Evolutionary conservation across 2,113 vertebrate species (phyloP), one percentile per base, ranked within the genome.

Genomic region (Amphiprion ocellaris): DNA sequence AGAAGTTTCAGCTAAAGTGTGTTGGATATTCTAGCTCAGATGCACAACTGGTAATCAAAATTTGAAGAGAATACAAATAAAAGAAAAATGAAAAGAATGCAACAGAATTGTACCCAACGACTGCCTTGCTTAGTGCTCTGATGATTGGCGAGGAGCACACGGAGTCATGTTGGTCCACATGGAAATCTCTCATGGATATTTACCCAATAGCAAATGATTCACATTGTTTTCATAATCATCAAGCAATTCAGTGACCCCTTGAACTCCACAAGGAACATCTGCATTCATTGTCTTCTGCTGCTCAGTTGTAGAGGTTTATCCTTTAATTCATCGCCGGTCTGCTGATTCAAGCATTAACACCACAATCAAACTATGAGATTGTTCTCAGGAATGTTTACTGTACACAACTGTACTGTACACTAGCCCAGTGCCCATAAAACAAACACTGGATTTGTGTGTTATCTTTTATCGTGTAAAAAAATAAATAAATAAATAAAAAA

Each of bases 321-420:
- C 24, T 58, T 44, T 10, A 19, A 77, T 62, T 63, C 4, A 47
- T 85, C 26, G n/a, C 3, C 7, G 2, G 41, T 76, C 39, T 81
- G 65, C 85, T 77, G 58, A 54, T 76, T 46, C 5, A 5, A 17
- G 49, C 49, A 33, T 74, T 50, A 77, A 39, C 44, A 69, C 26
- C 15, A 69, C 33, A 69, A 44, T 30, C 52, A 63, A 83, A 74
- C 81, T 21, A 46, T 16, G n/a, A 28, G 19, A 17, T 78, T 44
- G 23, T 30, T 55, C 33, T 76, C 70, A 59, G 30, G 3, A 33
- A 19, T 83, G 77, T 72, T 83, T 77, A 66, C 70, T 50, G 24
- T n/a, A 67, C 19, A 53, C n/a, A 61, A 66, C 70, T 50, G 24
- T 53, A 72, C 33, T 33, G 33, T 7, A 70, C 55, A 46, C 41